Conservation (phyloP, 1,140 invertebrate species). For the Heliconius hewitsoni region DNA sequence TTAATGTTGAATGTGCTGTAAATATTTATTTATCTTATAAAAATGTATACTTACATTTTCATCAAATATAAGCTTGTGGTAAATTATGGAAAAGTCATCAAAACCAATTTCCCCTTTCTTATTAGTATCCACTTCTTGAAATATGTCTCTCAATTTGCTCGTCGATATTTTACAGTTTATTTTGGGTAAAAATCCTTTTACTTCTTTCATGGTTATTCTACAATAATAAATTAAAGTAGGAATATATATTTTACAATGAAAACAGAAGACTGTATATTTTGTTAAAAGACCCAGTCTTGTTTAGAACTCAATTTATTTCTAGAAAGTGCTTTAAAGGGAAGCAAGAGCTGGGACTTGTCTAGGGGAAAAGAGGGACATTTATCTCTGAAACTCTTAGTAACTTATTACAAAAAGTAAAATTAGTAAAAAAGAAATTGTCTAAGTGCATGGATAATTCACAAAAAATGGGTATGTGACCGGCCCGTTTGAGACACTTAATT, state of each 20-base stretch:
- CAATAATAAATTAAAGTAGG: slow-evolving; percentile 19
- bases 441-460: no score
- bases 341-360: no score
- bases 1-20: neutral
- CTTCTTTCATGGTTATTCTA: slow-evolving; percentile 93
- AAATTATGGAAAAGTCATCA: slow-evolving; percentile 93
- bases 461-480: no score
- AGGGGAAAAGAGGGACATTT: no score
- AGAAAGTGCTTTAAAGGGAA: no score
- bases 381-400: no score
- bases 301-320: no score
- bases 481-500: no score
- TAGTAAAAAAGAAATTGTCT: no score
- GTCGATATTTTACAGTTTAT: slow-evolving; percentile 96
- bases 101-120: slow-evolving; percentile 92
- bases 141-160: slow-evolving; percentile 89
- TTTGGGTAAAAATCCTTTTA: slow-evolving; percentile 94
- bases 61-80: slow-evolving; percentile 93
- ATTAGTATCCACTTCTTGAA: slow-evolving; percentile 91
- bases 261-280: no score
- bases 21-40: neutral
- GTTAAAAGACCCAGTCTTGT: neutral
- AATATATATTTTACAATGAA: slow-evolving; percentile 8
- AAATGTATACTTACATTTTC: slow-evolving; percentile 83
- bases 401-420: no score